Evolutionary conservation across 2,888 invertebrate genomes (phyloP).

Genomic region (Diachrysia chrysitis): DNA sequence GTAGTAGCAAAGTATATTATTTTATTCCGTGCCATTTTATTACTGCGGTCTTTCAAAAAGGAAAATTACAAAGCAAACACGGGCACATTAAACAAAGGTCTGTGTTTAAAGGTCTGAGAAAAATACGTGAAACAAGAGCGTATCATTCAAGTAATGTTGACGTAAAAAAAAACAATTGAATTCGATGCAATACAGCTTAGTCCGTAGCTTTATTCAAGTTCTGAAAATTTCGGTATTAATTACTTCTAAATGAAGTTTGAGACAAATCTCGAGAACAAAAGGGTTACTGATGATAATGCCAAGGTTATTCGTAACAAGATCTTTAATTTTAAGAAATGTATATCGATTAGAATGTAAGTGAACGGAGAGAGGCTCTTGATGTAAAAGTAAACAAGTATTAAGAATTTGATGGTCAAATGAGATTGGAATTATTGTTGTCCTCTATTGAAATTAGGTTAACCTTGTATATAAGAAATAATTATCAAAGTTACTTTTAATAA

Average conservation of each 20-base stretch:
- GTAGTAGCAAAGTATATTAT: background rate
- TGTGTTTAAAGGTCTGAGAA: slow-evolving; percentile 32
- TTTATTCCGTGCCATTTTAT: slow-evolving; percentile 27
- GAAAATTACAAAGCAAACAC: slow-evolving; percentile 34
- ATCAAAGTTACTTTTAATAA: background rate
- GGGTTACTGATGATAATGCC: background rate
- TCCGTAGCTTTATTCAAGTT: background rate
- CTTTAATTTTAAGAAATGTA: slow-evolving; percentile 14
- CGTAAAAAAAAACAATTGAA: slow-evolving; percentile 3
- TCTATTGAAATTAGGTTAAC: slow-evolving; percentile 1
- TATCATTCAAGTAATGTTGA: slow-evolving; percentile 19
- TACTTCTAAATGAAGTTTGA: background rate
- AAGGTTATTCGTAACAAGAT: slow-evolving; percentile 11
- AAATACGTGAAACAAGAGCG: slow-evolving; percentile 20
- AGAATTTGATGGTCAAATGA: slow-evolving; percentile 19
- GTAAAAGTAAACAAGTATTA: slow-evolving; percentile 3
- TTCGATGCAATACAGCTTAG: background rate
- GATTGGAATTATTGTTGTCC: slow-evolving; percentile 24
- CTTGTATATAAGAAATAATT: slow-evolving; percentile 10
- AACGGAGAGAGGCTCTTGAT: slow-evolving; percentile 20
- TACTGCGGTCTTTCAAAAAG: slow-evolving; percentile 26
- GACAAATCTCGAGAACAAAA: background rate
- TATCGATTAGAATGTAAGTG: slow-evolving; percentile 41
- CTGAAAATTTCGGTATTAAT: too few species aligned
- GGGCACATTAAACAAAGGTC: slow-evolving; percentile 33